A percentile compares a stretch with the other conserved stretches of the same genome.
These are phyloP conservation scores for Bugulina stolonifera DNA, from an alignment of 2,888 invertebrate species.

Conservation along the genomic window DNA sequence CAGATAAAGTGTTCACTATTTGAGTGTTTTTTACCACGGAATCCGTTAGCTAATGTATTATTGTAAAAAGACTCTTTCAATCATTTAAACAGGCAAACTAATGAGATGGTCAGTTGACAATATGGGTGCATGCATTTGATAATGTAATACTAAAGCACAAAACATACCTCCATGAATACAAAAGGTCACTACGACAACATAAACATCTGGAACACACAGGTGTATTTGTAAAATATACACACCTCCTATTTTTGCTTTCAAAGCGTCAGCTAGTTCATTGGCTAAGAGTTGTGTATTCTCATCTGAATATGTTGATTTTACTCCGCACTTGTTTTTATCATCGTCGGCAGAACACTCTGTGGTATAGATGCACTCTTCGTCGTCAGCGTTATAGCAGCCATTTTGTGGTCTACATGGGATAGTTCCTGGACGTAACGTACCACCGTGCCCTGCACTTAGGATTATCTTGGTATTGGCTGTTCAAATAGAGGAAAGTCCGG, in stretches of 20 bases:
- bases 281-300: not conserved
- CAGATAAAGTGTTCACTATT: too few relatives aligned
- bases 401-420: not conserved
- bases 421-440: not conserved
- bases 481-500: not conserved
- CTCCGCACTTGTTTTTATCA: not conserved
- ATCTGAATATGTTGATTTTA: not conserved
- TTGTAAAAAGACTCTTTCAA: too few relatives aligned
- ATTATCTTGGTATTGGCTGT: not conserved
- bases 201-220: not conserved
- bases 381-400: not conserved
- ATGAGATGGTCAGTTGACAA: too few relatives aligned
- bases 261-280: not conserved
- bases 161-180: too few relatives aligned
- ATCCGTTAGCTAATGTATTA: too few relatives aligned
- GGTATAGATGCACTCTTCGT: not conserved
- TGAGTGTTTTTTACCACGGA: too few relatives aligned
- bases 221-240: not conserved
- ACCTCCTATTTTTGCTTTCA: not conserved
- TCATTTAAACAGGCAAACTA: too few relatives aligned
- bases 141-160: too few relatives aligned
- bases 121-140: too few relatives aligned
- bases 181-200: too few relatives aligned
- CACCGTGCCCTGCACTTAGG: not conserved
- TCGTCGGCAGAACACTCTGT: not conserved